phyloP scores from a whole-genome alignment of 1,140 invertebrate species.

The Trichoplusia ni region DNA sequence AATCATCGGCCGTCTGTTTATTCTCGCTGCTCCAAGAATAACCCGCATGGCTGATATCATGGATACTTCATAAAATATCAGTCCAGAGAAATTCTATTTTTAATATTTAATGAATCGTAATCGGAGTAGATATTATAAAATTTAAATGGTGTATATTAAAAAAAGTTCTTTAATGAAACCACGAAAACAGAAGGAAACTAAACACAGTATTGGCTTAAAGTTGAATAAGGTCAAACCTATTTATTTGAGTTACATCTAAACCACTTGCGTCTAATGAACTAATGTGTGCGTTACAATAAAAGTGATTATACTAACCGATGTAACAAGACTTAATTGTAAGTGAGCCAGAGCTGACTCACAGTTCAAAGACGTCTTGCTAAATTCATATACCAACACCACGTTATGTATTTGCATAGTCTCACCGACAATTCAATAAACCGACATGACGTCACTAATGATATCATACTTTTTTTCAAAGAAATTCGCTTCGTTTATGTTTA shows the following conservation, averaged over 20 bases:
- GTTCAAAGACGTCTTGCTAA: neutral
- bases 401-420: conserved; percentile 8
- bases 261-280: neutral
- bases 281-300: neutral
- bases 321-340: conserved; percentile 6
- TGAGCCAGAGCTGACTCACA: neutral
- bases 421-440: conserved; percentile 4
- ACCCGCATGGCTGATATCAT: conserved; percentile 33
- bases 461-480: conserved; percentile 35
- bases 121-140: no score
- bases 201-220: neutral
- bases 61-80: conserved; percentile 30
- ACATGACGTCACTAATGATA: conserved; percentile 30
- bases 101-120: neutral
- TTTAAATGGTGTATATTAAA: neutral
- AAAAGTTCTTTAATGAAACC: no score
- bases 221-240: neutral
- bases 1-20: conserved; percentile 32
- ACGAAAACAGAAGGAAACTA: no score
- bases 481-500: conserved; percentile 1
- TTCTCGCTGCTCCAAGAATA: conserved; percentile 36
- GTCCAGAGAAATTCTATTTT: conserved; percentile 8
- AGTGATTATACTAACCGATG: neutral
- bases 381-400: conserved; percentile 2
- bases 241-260: neutral